Evolutionary conservation across 1,140 invertebrate genomes (phyloP).

Genomic region (Meloidogyne floridensis): DNA sequence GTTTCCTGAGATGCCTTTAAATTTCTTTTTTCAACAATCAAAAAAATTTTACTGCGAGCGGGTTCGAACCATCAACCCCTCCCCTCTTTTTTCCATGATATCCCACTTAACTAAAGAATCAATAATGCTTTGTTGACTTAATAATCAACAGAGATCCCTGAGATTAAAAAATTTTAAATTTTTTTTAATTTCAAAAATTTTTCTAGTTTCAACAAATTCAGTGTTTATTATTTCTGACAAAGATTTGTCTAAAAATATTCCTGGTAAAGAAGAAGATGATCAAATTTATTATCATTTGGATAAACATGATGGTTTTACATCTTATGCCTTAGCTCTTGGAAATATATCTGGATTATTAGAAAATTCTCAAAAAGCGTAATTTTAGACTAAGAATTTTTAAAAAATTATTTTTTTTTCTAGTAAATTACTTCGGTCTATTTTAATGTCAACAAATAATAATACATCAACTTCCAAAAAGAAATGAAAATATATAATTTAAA

Average conservation of each 20-base stretch:
- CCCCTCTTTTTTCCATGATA: no score
- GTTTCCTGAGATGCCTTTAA: no score
- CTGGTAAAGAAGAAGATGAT: not conserved
- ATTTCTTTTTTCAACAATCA: no score
- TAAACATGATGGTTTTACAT: conserved; percentile 29
- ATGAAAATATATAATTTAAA: not conserved
- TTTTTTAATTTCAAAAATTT: not conserved
- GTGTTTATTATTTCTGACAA: conserved; percentile 17
- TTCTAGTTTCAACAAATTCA: not conserved
- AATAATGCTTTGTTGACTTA: no score
- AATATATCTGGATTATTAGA: conserved; percentile 17
- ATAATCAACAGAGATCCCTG: no score
- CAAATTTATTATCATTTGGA: conserved; percentile 16
- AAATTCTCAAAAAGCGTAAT: conserved; percentile 19
- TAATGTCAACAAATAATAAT: not conserved
- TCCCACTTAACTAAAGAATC: no score
- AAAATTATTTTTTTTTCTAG: not conserved
- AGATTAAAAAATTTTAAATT: no score
- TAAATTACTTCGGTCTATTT: not conserved
- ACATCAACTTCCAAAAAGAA: not conserved
- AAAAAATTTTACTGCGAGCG: no score
- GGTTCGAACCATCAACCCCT: no score
- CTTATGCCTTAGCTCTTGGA: conserved; percentile 21
- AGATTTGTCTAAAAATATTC: conserved; percentile 1
- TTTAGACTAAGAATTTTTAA: not conserved